A percentile compares a stretch with the other conserved stretches of the same genome.
Evolutionary conservation across 2,888 invertebrate species (phyloP).

Genomic region (Phortica magna): DNA sequence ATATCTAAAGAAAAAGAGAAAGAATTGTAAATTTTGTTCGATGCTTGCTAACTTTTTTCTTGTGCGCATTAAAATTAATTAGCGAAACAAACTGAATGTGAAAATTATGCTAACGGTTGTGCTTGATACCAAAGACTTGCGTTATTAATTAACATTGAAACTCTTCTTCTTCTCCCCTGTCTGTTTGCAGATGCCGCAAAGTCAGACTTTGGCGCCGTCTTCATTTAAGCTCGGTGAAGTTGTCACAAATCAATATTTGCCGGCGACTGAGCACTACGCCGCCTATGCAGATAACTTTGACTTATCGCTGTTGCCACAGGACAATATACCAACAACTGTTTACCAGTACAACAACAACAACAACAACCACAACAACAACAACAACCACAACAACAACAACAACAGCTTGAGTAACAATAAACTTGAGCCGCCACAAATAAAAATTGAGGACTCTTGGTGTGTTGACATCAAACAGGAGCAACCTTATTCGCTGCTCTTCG

Average conservation of each 20-base stretch:
- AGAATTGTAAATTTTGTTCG: slow-evolving; percentile 7
- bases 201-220: slow-evolving; percentile 37
- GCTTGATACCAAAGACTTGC: slow-evolving; percentile 34
- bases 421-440: slow-evolving; percentile 66
- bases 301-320: slow-evolving; percentile 84
- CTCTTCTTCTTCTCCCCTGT: not conserved
- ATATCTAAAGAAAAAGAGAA: slow-evolving; percentile 43
- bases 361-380: slow-evolving; percentile 79
- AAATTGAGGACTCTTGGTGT: slow-evolving; percentile 75
- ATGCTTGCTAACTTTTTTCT: not conserved
- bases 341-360: slow-evolving; percentile 69
- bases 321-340: slow-evolving; percentile 68
- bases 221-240: slow-evolving; percentile 55
- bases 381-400: slow-evolving; percentile 21
- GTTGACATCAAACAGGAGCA: slow-evolving; percentile 55
- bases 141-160: slow-evolving; percentile 26
- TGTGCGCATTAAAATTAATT: slow-evolving; percentile 49
- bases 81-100: slow-evolving; percentile 35
- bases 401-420: slow-evolving; percentile 33
- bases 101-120: slow-evolving; percentile 41
- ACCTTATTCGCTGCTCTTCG: slow-evolving; percentile 44
- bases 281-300: slow-evolving; percentile 83
- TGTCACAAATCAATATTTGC: slow-evolving; percentile 53
- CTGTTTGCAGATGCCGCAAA: slow-evolving; percentile 64
- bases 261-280: slow-evolving; percentile 68